Evolutionary conservation across 1,140 invertebrate genomes (phyloP), one percentile per base, ranked within the genome.

Genomic region (Pteromalus puparum): DNA sequence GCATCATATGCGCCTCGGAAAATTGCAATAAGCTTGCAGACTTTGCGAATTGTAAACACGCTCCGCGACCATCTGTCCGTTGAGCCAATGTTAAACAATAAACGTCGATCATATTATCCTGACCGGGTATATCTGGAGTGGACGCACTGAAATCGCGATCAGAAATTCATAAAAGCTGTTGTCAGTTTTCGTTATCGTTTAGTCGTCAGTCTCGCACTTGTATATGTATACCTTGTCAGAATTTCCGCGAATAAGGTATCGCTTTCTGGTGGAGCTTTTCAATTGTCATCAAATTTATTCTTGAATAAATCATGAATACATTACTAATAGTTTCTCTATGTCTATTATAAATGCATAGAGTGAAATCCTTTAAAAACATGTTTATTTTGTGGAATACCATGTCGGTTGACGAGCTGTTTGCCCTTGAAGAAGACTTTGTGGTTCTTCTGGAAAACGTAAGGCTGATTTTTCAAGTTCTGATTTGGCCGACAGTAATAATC

Each of bases 401-500:
- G 28, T 28, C 12, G 6, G 12, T 53, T 12, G 1, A 72, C 1
- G 1, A 73, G 18, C 2, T 12, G 21, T 72, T 48, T 18, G 5
- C 24, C 21, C 68, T 34, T 1, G 75, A 83, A 83, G 42, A 28
- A 21, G 30, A 83, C 24, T 70, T 83, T 5, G 30, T 15, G 68
- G 38, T 73, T 3, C 15, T 86, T 61, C 13, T 48, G 28, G 15
- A 83, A n/a, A 18, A 67, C 42, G 15, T 76, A 3, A 9, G 77
- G 38, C 2, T 87, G 0, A 65, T 83, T 75, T 88, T 87, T 72
- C 88, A 90, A 83, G 76, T 84, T 1, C 73, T 90, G 13, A 83
- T 90, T 12, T 90, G 89, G 87, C 88, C 89, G 4, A 85, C 86
- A 9, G 76, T 90, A 15, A 83, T 87, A 0, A 38, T 88, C 10